Evolutionary conservation across 2,797 vertebrate species (phyloP), one percentile per base, ranked within the genome.

Genomic region (Buphagus erythrorhynchus): DNA sequence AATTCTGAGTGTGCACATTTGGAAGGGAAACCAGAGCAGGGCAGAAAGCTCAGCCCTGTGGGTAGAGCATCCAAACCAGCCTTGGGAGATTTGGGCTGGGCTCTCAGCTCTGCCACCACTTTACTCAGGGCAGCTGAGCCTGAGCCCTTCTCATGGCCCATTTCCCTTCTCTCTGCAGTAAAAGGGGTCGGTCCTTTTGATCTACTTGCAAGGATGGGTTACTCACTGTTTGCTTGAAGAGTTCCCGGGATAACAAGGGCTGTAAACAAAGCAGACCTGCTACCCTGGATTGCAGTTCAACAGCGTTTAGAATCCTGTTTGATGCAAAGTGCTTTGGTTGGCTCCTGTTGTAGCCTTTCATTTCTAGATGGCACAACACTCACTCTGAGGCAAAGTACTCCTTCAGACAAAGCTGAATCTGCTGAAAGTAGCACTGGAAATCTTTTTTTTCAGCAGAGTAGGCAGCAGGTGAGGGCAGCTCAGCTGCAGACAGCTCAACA

Each of bases 291-390:
- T 58, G 58, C 55, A 78, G 66, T 77, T 91, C 69, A 65, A 31
- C 49, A 65, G 65, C 20, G 22, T 75, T 86, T 68, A 86, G 72
- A 54, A 46, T 46, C 73, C 65, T 58, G 77, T 81, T 79, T 73
- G 85, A 97, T 95, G 85, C 45, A 54, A 85, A 95, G 58, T 49
- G 82, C 61, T 83, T 89, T 65, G 72, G 19, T 86, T 65, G 72
- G 19, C 83, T 95, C 88, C 51, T 46, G 7, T 74, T 52, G 75
- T 18, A 83, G 89, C 79, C 57, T 90, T 90, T 84, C 54, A 91
- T 94, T 93, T 95, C 58, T 35, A 90, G 54, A 31, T 61, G 82
- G 78, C 79, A 51, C 13, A 25, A 83, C 75, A 49, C 57, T 74
- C 59, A 68, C 46, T 95, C 63, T 19, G 63, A 77, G 76, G 75